These are phyloP conservation scores for Lasaia peninsularis DNA, from an alignment of 1,140 invertebrate species.

Conservation along the genomic window DNA sequence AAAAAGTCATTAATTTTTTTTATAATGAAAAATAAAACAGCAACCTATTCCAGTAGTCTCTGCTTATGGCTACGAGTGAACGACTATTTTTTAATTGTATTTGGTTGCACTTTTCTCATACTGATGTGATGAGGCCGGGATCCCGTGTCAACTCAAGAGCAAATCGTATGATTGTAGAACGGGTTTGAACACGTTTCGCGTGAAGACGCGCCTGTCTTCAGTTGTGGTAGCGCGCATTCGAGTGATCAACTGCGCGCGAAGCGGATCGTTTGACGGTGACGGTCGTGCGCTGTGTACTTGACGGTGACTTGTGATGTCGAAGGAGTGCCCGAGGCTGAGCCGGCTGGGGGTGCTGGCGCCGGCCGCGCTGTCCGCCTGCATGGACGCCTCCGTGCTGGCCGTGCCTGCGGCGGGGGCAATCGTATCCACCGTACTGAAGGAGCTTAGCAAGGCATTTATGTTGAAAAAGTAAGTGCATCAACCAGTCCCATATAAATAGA, in stretches of 20 bases:
- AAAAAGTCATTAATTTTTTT: no score
- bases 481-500: no score
- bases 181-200: background rate
- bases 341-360: constrained; percentile 62
- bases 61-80: no score
- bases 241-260: constrained; percentile 51
- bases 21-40: no score
- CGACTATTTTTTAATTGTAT: no score
- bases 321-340: constrained; percentile 46
- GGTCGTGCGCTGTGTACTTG: constrained; percentile 44
- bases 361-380: constrained; percentile 59
- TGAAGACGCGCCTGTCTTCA: background rate
- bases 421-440: constrained; percentile 77
- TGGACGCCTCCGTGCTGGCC: constrained; percentile 75
- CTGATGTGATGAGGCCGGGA: no score
- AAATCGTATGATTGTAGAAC: background rate
- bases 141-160: no score
- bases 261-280: constrained; percentile 58
- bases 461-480: constrained; percentile 58
- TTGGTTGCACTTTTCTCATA: no score
- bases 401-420: constrained; percentile 79
- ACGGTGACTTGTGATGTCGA: constrained; percentile 46
- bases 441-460: constrained; percentile 71
- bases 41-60: no score
- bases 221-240: constrained; percentile 36